phyloP scores from a whole-genome alignment of 1,140 invertebrate species.

The Pseudomyrmex cubaensis region DNA sequence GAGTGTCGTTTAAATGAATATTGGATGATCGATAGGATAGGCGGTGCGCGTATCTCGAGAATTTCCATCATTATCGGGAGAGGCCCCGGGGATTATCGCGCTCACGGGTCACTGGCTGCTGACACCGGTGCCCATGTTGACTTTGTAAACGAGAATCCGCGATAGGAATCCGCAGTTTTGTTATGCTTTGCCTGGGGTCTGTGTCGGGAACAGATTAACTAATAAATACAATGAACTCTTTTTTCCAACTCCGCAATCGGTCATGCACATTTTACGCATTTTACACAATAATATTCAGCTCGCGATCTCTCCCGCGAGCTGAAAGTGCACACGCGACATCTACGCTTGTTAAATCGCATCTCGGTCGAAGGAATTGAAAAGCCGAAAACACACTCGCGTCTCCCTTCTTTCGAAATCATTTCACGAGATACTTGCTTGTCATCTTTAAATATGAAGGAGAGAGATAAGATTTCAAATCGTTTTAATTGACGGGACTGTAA shows the following conservation, averaged over 20 bases:
- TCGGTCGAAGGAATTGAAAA: neutral
- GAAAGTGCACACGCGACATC: too few species aligned
- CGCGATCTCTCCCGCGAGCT: neutral
- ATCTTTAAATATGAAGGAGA: neutral
- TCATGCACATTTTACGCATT: constrained; percentile 1
- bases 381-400: neutral
- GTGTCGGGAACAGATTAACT: constrained; percentile 38
- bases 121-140: constrained; percentile 42
- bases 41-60: constrained; percentile 49
- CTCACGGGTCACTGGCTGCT: constrained; percentile 58
- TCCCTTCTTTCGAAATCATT: neutral
- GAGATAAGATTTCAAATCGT: too few species aligned
- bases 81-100: constrained; percentile 55
- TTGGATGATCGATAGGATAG: constrained; percentile 41
- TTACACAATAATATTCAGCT: neutral
- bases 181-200: constrained; percentile 31
- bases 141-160: constrained; percentile 59
- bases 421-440: neutral
- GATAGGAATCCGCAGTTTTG: constrained; percentile 58
- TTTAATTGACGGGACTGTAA: too few species aligned
- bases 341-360: too few species aligned
- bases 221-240: constrained; percentile 55
- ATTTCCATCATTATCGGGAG: constrained; percentile 65
- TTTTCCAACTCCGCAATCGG: constrained; percentile 14
- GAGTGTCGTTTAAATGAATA: neutral